Base-by-base conservation (phyloP, 1,140 invertebrate genomes). In the Episyrphus balteatus region DNA sequence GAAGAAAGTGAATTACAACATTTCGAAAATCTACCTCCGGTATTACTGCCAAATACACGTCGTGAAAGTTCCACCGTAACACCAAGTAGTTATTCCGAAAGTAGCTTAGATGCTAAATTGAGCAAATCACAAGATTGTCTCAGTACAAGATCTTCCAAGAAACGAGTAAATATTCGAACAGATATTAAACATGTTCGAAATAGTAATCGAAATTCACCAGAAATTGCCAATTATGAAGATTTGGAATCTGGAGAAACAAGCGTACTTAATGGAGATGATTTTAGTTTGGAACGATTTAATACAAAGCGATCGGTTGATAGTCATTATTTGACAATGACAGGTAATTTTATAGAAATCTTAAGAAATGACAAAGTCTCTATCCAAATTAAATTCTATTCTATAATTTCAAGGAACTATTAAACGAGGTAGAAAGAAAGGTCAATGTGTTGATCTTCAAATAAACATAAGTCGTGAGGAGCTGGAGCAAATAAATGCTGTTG, bases 391-490 rank as follows among this genome's bases (percentile, higher is more conserved):
- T n/a, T n/a, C n/a, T n/a, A n/a, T 44, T 45, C 21, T 38, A 17
- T 47, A 26, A 31, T 36, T 34, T 38, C 15, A 15, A 59, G 82
- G 83, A 14, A 85, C 82, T 13, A 82, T 85, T 6, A 83, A 82
- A 56, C 68, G 81, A 38, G 83, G 83, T 1, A 79, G 78, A 55
- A 83, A 84, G 56, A 81, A 80, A 53, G 82, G 82, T 0, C 81
- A 84, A 56, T 80, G 76, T 58, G 75, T 84, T 37, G 82, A 85
- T 70, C 76, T 85, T 0, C 78, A 81, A 62, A 70, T 85, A 2
- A 80, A 83, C 54, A 79, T 82, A 46, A 83, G 82, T 43, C 68
- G 76, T 42, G 80, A 82, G 58, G 79, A 83, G 55, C 64, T 85
- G 45, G 81, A 83, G 57, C 63, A 68, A 44, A 73, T 80, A 21